These are phyloP conservation scores for Lophotriccus pileatus DNA, from an alignment of 2,797 vertebrate species.

Conservation along the genomic window DNA sequence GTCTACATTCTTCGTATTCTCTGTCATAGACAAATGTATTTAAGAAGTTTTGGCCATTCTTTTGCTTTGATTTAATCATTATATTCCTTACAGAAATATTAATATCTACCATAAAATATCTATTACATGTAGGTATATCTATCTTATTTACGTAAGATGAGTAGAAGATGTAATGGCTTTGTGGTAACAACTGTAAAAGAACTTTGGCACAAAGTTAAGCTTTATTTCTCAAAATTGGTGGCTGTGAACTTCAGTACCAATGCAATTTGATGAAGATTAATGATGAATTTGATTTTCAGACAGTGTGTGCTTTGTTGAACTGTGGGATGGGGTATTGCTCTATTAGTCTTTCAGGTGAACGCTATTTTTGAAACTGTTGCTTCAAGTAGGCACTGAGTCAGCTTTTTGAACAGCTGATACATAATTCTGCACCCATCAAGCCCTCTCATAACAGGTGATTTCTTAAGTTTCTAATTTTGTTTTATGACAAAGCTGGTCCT, in stretches of 20 bases:
- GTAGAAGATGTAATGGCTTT: not conserved
- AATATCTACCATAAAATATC: not conserved
- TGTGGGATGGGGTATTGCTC: not conserved
- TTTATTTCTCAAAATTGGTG: not conserved
- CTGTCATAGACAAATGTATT: conserved; percentile 3
- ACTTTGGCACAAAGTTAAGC: not conserved
- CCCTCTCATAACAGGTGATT: not conserved
- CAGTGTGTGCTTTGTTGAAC: not conserved
- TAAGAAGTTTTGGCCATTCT: conserved; percentile 20
- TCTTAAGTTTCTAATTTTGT: not conserved
- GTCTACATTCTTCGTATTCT: not conserved
- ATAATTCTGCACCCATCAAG: not conserved
- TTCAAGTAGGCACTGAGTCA: not conserved
- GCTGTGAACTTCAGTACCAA: not conserved
- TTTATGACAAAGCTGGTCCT: not conserved
- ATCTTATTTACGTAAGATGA: conserved; percentile 20
- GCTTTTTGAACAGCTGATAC: not conserved
- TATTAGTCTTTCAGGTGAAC: not conserved
- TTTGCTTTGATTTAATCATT: conserved; percentile 56
- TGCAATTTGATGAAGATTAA: not conserved
- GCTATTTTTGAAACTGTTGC: not conserved
- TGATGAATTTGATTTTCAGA: not conserved
- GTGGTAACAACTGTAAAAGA: not conserved
- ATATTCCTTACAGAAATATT: conserved; percentile 48
- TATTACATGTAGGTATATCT: not conserved